Evolutionary conservation across 2,113 vertebrate species (phyloP).

Genomic region (Apeltes quadracus): DNA sequence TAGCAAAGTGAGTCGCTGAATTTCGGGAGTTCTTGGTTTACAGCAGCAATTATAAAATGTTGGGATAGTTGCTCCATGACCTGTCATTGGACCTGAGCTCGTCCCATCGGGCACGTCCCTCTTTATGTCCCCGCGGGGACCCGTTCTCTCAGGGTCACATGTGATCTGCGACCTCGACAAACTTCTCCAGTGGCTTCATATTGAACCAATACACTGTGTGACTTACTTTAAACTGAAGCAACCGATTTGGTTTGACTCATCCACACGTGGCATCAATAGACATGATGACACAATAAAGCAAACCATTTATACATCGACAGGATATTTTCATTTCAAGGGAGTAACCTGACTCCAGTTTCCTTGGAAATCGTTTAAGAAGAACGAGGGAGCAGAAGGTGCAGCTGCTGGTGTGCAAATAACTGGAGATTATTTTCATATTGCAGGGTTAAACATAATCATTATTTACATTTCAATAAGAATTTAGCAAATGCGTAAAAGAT

Average conservation of each 20-base stretch:
- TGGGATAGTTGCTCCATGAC: conserved; percentile 17
- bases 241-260: background rate
- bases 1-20: too few species aligned
- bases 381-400: conserved; percentile 26
- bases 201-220: too few species aligned
- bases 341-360: background rate
- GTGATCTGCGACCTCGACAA: conserved; percentile 8
- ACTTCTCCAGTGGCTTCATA: background rate
- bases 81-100: conserved; percentile 27
- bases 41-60: conserved; percentile 37
- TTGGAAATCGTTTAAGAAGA: conserved; percentile 5
- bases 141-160: conserved; percentile 1
- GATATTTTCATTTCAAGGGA: conserved; percentile 6
- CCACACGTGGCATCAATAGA: background rate
- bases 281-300: background rate
- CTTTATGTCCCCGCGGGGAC: conserved; percentile 15
- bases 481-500: background rate
- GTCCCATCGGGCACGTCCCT: conserved; percentile 28
- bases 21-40: conserved; percentile 5
- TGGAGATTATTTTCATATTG: conserved; percentile 9
- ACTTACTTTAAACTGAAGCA: background rate
- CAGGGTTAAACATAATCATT: conserved; percentile 1
- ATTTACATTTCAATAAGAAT: conserved; percentile 6
- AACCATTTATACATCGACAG: background rate
- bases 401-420: conserved; percentile 18